Evolutionary conservation across 2,888 invertebrate species (phyloP).

Genomic region (Epistrophella euchroma): DNA sequence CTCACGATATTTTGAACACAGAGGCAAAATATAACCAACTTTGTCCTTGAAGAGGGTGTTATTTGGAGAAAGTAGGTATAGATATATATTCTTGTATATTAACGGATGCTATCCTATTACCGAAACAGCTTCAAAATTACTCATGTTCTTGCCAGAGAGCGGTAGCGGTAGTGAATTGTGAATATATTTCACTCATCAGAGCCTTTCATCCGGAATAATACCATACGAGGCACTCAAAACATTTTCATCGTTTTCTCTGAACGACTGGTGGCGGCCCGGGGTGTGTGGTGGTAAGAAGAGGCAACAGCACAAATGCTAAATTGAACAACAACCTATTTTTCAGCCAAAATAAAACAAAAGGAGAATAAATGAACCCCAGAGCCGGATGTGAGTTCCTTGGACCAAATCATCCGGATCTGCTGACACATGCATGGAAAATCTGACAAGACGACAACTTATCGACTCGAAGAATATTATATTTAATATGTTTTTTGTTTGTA

Average conservation of each 20-base stretch:
- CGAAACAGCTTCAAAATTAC: conserved; percentile 19
- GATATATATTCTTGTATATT: not conserved
- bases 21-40: not conserved
- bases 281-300: not conserved
- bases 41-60: conserved; percentile 8
- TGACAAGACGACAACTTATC: conserved; percentile 32
- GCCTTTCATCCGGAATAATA: conserved; percentile 50
- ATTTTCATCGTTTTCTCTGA: conserved; percentile 22
- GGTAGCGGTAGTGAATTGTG: conserved; percentile 19
- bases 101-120: conserved; percentile 21
- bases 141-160: not conserved
- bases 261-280: not conserved
- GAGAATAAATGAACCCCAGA: conserved; percentile 24
- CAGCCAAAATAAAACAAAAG: conserved; percentile 13
- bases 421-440: conserved; percentile 42
- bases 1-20: conserved; percentile 1
- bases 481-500: too few relatives aligned
- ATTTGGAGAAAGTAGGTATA: not conserved
- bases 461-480: conserved; percentile 17
- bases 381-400: conserved; percentile 28
- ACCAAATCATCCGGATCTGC: conserved; percentile 53
- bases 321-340: not conserved
- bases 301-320: conserved; percentile 15
- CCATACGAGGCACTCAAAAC: conserved; percentile 37
- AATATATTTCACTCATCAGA: conserved; percentile 42